Base-by-base conservation (phyloP, 2,797 vertebrate species). In the Fringilla coelebs region DNA sequence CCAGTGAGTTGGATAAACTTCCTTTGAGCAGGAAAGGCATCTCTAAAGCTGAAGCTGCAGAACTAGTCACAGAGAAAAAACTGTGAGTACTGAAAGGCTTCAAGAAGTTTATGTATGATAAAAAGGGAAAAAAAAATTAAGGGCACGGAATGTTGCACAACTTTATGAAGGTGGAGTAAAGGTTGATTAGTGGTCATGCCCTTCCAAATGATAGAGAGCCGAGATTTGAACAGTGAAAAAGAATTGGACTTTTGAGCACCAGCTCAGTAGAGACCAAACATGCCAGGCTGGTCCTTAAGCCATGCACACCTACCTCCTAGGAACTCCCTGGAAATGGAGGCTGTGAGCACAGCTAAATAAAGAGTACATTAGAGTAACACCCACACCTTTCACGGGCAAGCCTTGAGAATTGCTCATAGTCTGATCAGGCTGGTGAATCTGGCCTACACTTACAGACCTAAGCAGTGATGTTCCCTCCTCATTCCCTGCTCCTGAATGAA, bases 271-370 rank as follows among this genome's bases (percentile, higher is more conserved):
- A 41, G 58, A 32, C 43, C 13, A 15, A 51, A 36, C 60, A 40
- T 74, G 38, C 65, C 26, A 66, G 41, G 29, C 52, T 68, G 57
- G 38, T 84, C 61, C 54, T 72, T 51, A 51, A 91, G 36, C 51
- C 5, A 0, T 80, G 51, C 55, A 65, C n/a, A n/a, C 46, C 45
- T 58, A 41, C 2, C 0, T 84, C 46, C 51, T 36, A 63, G 73
- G 82, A 93, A 32, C 25, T 65, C 62, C 55, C n/a, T 93, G 63
- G 75, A 80, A 92, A 63, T 43, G 34, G 41, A 80, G 49, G 31
- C n/a, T 3, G 0, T 29, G 46, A 68, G 48, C 71, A 28, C 32
- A 66, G 43, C 51, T 81, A 85, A 81, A 41, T 36, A 57, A 58
- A 66, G 41, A 75, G 11, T 28, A 78, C 81, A 76, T 32, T 1